Base-by-base conservation (phyloP, 2,113 vertebrate genomes). In the Ochotona curzoniae region DNA sequence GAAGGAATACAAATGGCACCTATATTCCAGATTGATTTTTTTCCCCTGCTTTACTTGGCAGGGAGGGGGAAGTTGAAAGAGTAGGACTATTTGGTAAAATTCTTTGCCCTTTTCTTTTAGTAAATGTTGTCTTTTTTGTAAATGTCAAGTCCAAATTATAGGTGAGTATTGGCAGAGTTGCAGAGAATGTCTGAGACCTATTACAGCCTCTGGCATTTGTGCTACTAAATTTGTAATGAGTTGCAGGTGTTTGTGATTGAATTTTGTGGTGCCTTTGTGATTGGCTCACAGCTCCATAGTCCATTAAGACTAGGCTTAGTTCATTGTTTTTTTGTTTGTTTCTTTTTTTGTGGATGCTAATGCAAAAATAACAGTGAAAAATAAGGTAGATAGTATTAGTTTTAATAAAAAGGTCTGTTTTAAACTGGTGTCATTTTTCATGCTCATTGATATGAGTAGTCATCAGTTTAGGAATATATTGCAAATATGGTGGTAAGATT, bases 61-160 rank as follows among this genome's bases (percentile, higher is more conserved):
- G 91, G 84, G 87, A 95, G 95, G 91, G 70, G 74, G 28, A 9
- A 89, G 81, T 96, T 96, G 95, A 96, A 96, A 94, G 94, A 95
- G 93, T 94, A 44, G 89, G 54, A 86, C 78, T 95, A 92, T 95
- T 96, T 96, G 91, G 89, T 96, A 96, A 96, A 97, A 96, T 85
- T 95, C 96, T 96, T 95, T 96, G 96, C 94, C 96, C 96, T 97
- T 97, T 97, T 66, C 93, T 96, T 94, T 97, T 96, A 93, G 96
- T 97, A 96, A 96, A 96, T 96, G 97, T 96, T 96, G 89, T 96
- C 93, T 97, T 97, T 97, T 96, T 93, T 93, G 95, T 95, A 97
- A 97, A 97, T 97, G 96, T 96, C 93, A 96, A 28, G 44, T 69
- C 85, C 76, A 97, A 95, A 96, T 96, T 96, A 51, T 96, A 95